A percentile compares a stretch with the other conserved stretches of the same genome.
Evolutionary conservation across 2,797 vertebrate genomes (phyloP).

Genomic region (Lophius americanus): DNA sequence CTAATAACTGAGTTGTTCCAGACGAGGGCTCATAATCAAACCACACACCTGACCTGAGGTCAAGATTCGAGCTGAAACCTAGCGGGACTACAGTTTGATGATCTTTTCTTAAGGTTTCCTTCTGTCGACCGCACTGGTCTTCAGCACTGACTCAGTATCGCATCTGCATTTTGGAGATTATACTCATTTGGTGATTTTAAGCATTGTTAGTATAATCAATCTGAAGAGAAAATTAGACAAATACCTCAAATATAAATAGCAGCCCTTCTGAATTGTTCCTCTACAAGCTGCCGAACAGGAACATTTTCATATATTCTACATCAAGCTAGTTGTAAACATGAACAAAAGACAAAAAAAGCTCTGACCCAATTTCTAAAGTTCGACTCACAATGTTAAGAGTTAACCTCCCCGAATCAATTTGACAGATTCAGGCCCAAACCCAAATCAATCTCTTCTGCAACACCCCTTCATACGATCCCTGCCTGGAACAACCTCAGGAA

Average conservation of each 20-base stretch:
- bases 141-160: background rate
- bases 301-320: background rate
- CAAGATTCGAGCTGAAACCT: background rate
- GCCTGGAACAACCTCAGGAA: slow-evolving; percentile 80
- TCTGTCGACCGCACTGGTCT: background rate
- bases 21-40: slow-evolving; percentile 34
- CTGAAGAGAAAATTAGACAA: background rate
- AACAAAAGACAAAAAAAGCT: background rate
- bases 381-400: background rate
- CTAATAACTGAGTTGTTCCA: slow-evolving; percentile 81
- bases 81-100: background rate
- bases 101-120: background rate
- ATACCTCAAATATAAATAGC: slow-evolving; percentile 8
- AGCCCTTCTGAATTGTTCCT: background rate
- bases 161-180: background rate
- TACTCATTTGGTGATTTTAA: background rate
- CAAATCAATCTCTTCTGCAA: slow-evolving; percentile 12
- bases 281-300: background rate
- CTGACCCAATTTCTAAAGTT: too few species aligned
- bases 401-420: background rate
- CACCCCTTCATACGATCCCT: slow-evolving; percentile 18
- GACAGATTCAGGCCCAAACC: slow-evolving; percentile 3
- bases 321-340: background rate
- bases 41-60: slow-evolving; percentile 13
- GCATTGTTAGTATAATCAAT: background rate